Conservation (phyloP, 2,113 vertebrate genomes). For the Oenanthe oenanthe region DNA sequence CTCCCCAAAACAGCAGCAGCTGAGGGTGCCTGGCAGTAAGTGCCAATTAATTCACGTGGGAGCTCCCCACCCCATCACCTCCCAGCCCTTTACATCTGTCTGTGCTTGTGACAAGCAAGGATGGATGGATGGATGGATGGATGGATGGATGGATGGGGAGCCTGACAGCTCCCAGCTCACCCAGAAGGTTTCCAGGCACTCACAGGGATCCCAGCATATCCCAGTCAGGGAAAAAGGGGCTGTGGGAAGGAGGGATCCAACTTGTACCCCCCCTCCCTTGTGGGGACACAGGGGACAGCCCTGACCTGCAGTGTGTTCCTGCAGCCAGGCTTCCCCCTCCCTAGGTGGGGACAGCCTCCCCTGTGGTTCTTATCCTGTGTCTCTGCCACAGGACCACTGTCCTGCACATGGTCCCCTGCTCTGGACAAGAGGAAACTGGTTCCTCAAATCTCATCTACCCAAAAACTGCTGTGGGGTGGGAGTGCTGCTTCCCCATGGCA, state of each 20-base stretch:
- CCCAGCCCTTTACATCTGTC: background rate
- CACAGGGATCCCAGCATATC: background rate
- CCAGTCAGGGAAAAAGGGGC: background rate
- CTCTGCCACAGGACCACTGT: fast-evolving
- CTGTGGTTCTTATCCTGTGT: background rate
- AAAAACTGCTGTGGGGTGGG: fast-evolving
- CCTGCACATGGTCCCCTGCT: background rate
- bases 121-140: no score
- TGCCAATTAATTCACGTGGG: background rate
- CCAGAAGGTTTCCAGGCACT: background rate
- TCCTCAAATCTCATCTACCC: background rate
- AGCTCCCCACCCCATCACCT: background rate
- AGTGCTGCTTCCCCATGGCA: background rate
- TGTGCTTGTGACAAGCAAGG: background rate
- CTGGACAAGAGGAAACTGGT: background rate
- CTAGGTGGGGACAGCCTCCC: background rate
- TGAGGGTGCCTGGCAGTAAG: background rate
- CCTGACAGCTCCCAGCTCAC: background rate
- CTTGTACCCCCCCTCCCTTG: no score
- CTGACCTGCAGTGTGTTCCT: background rate
- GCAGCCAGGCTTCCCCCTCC: background rate
- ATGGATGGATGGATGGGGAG: background rate
- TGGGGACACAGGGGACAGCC: background rate
- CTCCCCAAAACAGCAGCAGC: background rate
- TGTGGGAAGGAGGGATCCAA: background rate